phyloP scores from a whole-genome alignment of 1,140 invertebrate genomes.

The Rhynchophorus ferrugineus region DNA sequence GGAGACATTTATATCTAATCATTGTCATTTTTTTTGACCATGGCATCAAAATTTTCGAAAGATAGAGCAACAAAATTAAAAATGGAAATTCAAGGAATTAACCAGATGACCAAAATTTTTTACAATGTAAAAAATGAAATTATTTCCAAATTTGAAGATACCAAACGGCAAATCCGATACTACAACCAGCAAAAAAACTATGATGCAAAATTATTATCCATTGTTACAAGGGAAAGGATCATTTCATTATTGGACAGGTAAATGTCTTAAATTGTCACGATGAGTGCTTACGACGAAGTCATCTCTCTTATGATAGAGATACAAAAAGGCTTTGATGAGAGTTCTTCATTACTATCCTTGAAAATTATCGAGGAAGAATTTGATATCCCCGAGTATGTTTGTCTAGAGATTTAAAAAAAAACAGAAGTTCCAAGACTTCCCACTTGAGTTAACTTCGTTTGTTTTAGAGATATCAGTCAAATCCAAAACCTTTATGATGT shows the following conservation, averaged over 20 bases:
- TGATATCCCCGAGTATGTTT: constrained; percentile 15
- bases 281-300: constrained; percentile 4
- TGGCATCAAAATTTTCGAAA: neutral
- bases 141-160: neutral
- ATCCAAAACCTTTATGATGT: constrained; percentile 19
- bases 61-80: neutral
- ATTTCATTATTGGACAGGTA: constrained; percentile 17
- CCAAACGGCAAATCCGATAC: neutral
- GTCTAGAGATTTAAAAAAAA: neutral
- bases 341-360: constrained; percentile 5
- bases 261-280: neutral
- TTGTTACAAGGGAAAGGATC: constrained; percentile 8
- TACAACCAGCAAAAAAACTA: neutral
- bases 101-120: neutral
- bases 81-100: neutral
- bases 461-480: constrained; percentile 18
- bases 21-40: neutral
- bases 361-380: constrained; percentile 8
- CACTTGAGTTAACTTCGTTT: neutral
- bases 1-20: too few relatives aligned
- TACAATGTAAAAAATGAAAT: neutral
- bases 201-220: neutral
- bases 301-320: constrained; percentile 7
- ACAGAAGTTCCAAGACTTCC: neutral
- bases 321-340: constrained; percentile 12